Evolutionary conservation across 1,140 invertebrate species (phyloP), one percentile per base, ranked within the genome.

Genomic region (Drosophila orena): DNA sequence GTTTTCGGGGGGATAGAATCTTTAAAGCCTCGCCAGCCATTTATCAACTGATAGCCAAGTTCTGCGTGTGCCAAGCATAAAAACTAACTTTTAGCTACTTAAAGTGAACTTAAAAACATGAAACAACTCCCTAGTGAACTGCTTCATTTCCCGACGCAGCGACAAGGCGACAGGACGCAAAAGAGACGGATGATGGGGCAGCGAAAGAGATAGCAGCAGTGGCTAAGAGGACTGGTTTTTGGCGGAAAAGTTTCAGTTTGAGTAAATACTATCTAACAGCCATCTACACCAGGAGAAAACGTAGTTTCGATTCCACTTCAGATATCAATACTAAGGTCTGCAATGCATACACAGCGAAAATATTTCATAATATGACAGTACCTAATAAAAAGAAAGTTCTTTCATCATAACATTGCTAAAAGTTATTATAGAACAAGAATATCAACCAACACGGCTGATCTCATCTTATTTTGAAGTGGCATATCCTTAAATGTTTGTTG

Each of bases 31-130:
- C 76, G 43, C 38, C 73, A 59, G 60, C 69, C 79, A 88, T 86
- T 86, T 86, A 88, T 86, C 79, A 88, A 83, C 75, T 71, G 84
- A 88, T 83, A 81, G 64, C 79, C 70, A 88, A 86, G 50, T 85
- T 88, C 66, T 81, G 83, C 75, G 81, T 81, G 81, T 88, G 81
- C 79, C 75, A 42, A 66, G 81, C 83, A 86, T 86, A 76, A 86
- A 86, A 86, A 86, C 81, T 79, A 86, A 86, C 81, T 88, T 81
- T 74, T 50, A 88, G 81, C 83, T 88, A 83, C 81, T 86, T 81
- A 88, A 86, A 86, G 81, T 40, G 70, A 86, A 86, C 81, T 88
- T 86, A 88, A 86, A 72, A 88, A 86, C 83, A 88, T 72, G 81
- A 83, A 83, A 76, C 75, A 88, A 86, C 77, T 86, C 81, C 66